phyloP scores from a whole-genome alignment of 2,888 invertebrate genomes.

The Lepidochitona cinerea region DNA sequence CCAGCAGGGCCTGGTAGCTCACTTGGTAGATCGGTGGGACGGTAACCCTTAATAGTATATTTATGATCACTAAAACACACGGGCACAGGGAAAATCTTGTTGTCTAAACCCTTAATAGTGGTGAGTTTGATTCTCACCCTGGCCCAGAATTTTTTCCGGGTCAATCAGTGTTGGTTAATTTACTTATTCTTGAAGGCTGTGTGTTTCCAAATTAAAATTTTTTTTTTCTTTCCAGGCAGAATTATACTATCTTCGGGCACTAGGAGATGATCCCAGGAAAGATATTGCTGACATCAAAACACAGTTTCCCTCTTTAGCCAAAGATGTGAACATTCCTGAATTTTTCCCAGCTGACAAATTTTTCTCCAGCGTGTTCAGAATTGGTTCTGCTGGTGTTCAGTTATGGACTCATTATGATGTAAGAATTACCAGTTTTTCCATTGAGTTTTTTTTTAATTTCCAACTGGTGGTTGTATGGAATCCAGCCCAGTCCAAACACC shows the following conservation, averaged over 20 bases:
- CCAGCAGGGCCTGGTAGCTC: too few species aligned
- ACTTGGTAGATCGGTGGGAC: too few species aligned
- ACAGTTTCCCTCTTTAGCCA: conserved; percentile 72
- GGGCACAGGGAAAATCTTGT: too few species aligned
- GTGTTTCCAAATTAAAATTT: too few species aligned
- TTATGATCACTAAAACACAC: too few species aligned
- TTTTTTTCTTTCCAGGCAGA: conserved; percentile 60
- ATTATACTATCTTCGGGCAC: conserved; percentile 70
- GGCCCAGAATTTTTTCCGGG: too few species aligned
- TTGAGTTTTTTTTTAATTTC: not conserved
- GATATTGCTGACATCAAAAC: conserved; percentile 72
- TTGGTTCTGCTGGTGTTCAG: conserved; percentile 72
- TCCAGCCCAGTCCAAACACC: not conserved
- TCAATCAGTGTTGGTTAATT: too few species aligned
- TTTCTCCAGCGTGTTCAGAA: conserved; percentile 75
- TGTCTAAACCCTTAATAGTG: too few species aligned
- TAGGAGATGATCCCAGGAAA: conserved; percentile 73
- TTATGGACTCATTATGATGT: conserved; percentile 77
- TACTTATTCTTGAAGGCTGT: too few species aligned
- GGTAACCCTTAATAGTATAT: too few species aligned
- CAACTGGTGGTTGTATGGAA: not conserved
- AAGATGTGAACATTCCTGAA: conserved; percentile 72
- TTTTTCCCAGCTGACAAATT: conserved; percentile 70
- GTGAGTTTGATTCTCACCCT: too few species aligned
- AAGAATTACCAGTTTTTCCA: too few species aligned